These are phyloP conservation scores for Syndactyla subalaris DNA, from an alignment of 2,797 vertebrate genomes.

Conservation along the genomic window DNA sequence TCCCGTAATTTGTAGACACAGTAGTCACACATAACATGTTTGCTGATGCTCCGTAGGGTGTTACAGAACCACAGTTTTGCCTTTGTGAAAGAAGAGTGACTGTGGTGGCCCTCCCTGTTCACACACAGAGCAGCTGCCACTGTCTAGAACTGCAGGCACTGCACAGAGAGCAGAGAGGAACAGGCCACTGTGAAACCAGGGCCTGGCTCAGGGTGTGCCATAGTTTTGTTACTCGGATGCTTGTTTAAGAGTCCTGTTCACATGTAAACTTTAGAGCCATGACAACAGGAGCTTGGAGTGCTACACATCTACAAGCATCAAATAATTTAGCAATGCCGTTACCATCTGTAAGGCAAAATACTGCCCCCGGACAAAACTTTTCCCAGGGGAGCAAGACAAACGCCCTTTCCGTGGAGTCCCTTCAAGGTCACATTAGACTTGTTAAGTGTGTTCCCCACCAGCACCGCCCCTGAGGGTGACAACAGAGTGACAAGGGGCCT, in stretches of 20 bases:
- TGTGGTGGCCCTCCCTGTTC: background rate
- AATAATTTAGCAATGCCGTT: background rate
- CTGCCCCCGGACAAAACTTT: background rate
- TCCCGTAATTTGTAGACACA: background rate
- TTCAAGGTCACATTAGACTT: fast-evolving
- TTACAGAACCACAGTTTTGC: background rate
- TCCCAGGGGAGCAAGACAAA: background rate
- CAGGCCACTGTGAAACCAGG: background rate
- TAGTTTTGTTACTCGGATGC: background rate
- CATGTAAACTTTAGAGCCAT: fast-evolving
- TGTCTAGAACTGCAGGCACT: fast-evolving
- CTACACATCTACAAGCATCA: background rate
- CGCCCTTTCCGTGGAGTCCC: background rate
- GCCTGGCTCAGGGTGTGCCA: background rate
- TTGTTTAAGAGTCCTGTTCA: background rate
- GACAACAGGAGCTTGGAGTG: background rate
- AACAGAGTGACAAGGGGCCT: background rate
- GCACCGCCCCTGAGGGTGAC: fast-evolving
- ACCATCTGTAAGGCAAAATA: background rate
- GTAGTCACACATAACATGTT: background rate
- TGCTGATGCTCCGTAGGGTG: background rate
- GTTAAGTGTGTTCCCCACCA: background rate
- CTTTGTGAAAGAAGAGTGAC: background rate
- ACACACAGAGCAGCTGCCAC: fast-evolving
- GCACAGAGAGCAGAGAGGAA: too few species aligned